Conservation (phyloP, 1,140 invertebrate species). For the Caenorhabditis remanei region DNA sequence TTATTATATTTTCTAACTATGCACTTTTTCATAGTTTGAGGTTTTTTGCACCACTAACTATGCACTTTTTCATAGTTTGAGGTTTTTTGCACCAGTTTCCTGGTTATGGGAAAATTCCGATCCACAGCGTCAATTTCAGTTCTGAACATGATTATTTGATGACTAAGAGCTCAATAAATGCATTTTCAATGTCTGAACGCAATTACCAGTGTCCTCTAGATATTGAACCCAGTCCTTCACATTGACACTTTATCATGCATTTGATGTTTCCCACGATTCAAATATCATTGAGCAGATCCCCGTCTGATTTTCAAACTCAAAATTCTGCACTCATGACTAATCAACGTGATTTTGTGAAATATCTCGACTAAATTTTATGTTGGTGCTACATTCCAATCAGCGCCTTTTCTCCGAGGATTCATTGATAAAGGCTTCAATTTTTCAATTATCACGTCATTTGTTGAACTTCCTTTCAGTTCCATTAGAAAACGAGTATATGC, state of each 20-base stretch:
- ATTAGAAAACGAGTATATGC: neutral
- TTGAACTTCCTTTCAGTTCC: neutral
- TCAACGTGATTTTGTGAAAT: slow-evolving; percentile 25
- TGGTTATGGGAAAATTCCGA: no score
- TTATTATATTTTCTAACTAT: neutral
- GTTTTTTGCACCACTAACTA: no score
- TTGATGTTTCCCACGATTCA: slow-evolving; percentile 1
- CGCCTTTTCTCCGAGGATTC: neutral
- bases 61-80: neutral
- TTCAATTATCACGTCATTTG: slow-evolving; percentile 22
- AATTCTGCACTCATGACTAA: slow-evolving; percentile 14
- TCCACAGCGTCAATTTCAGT: no score
- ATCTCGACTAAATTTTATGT: neutral
- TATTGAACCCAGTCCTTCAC: no score
- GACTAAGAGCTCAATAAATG: no score
- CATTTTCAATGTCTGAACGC: no score
- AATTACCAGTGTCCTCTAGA: no score
- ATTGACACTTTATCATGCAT: neutral
- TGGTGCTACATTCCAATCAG: neutral
- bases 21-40: slow-evolving; percentile 9
- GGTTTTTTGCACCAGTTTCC: no score
- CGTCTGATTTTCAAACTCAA: neutral
- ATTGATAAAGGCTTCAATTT: slow-evolving; percentile 28
- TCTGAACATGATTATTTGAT: no score
- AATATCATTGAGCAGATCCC: neutral